A percentile compares a stretch with the other conserved stretches of the same genome.
phyloP scores from a whole-genome alignment of 2,797 vertebrate genomes.

The Notamacropus eugenii region DNA sequence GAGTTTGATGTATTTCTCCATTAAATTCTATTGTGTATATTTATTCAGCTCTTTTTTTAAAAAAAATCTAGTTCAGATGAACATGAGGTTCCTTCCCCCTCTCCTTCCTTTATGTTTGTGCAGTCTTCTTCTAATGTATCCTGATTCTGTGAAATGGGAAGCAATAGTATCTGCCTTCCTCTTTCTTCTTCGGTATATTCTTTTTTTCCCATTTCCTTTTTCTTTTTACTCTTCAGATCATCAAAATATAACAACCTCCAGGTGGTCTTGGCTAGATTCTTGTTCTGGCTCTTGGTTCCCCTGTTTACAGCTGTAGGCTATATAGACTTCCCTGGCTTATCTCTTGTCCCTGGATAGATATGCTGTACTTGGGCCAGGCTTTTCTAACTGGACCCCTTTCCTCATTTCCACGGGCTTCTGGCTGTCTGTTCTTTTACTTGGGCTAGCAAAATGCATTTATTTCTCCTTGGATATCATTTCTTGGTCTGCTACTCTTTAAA shows the following conservation, averaged over 20 bases:
- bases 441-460: background rate
- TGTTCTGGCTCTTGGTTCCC: background rate
- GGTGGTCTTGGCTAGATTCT: background rate
- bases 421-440: background rate
- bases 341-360: background rate
- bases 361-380: background rate
- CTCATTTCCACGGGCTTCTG: background rate
- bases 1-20: background rate
- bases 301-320: background rate
- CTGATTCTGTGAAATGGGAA: background rate
- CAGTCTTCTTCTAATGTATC: background rate
- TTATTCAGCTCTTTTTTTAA: background rate
- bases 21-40: background rate
- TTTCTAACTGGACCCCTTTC: background rate
- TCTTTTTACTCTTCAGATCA: background rate
- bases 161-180: background rate
- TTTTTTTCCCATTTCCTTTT: background rate
- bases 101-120: background rate
- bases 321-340: background rate
- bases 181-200: background rate
- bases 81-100: background rate
- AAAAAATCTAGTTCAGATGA: background rate
- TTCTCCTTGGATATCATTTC: background rate
- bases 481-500: background rate
- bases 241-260: background rate